A percentile compares a stretch with the other conserved stretches of the same genome.
phyloP scores from a whole-genome alignment of 2,888 invertebrate genomes.

The Agrotis exclamationis region DNA sequence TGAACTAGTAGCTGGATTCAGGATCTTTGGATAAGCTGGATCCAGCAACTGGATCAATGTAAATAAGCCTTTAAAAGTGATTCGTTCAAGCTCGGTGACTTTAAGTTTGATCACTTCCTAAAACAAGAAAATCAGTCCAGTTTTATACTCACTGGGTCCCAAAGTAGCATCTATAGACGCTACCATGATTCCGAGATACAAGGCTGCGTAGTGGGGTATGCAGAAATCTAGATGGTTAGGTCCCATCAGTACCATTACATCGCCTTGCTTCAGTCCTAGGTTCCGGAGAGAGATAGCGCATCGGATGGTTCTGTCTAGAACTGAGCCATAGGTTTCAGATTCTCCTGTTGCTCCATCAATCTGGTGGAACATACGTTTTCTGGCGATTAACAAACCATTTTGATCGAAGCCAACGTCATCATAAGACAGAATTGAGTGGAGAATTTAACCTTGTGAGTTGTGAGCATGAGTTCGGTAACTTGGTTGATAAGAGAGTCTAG shows the following conservation, averaged over 20 bases:
- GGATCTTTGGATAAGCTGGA: too few relatives aligned
- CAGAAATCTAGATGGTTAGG: slow-evolving; percentile 83
- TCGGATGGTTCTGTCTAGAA: slow-evolving; percentile 53
- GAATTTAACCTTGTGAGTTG: too few relatives aligned
- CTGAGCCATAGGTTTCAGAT: slow-evolving; percentile 59
- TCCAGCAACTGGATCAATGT: too few relatives aligned
- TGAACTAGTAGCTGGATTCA: too few relatives aligned
- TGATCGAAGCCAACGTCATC: too few relatives aligned
- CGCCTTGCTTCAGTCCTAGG: slow-evolving; percentile 79
- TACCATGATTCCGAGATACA: slow-evolving; percentile 83
- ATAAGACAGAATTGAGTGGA: too few relatives aligned
- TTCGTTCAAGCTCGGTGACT: too few relatives aligned
- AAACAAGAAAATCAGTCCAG: too few relatives aligned
- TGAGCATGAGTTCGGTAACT: too few relatives aligned
- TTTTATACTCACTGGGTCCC: slow-evolving; percentile 68
- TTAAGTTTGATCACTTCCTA: too few relatives aligned
- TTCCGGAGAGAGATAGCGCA: slow-evolving; percentile 74
- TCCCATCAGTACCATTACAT: slow-evolving; percentile 86
- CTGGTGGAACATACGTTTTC: slow-evolving; percentile 20
- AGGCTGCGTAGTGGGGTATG: slow-evolving; percentile 85
- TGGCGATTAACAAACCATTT: neutral
- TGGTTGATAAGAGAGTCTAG: too few relatives aligned
- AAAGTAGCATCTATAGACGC: slow-evolving; percentile 75
- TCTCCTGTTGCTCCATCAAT: slow-evolving; percentile 64
- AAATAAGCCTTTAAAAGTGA: too few relatives aligned